Evolutionary conservation across 1,140 invertebrate species (phyloP).

Genomic region (Drosophila teissieri): DNA sequence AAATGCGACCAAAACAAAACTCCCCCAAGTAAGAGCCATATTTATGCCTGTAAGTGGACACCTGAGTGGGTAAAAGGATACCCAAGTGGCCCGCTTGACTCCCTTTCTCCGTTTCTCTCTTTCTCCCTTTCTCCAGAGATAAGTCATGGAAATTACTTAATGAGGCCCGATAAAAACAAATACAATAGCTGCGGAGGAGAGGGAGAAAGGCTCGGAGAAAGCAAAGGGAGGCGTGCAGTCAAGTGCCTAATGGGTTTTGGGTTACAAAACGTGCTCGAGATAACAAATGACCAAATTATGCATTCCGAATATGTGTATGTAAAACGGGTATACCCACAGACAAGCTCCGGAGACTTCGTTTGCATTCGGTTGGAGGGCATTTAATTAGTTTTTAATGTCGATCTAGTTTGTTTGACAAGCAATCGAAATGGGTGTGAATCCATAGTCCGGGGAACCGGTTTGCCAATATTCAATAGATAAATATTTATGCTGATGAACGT

Average conservation of each 20-base stretch:
- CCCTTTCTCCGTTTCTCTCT: conserved; percentile 21
- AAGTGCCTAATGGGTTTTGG: conserved; percentile 80
- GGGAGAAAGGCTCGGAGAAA: conserved; percentile 16
- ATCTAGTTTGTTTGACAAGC: conserved; percentile 81
- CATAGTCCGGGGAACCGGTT: conserved; percentile 34
- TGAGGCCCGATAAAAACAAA: conserved; percentile 72
- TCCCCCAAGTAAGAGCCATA: conserved; percentile 49
- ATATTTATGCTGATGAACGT: conserved; percentile 48
- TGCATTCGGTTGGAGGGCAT: conserved; percentile 57
- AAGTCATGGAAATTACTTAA: conserved; percentile 78
- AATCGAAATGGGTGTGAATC: conserved; percentile 65
- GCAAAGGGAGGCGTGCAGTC: conserved; percentile 41
- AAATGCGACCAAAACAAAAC: conserved; percentile 75
- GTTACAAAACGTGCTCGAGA: conserved; percentile 76
- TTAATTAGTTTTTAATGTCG: conserved; percentile 82
- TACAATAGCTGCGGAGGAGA: conserved; percentile 8
- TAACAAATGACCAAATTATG: conserved; percentile 78
- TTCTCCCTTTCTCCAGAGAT: conserved; percentile 50
- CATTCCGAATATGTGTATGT: conserved; percentile 43
- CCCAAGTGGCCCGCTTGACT: conserved; percentile 56
- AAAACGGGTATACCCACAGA: conserved; percentile 40
- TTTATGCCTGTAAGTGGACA: conserved; percentile 71
- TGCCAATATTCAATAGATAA: conserved; percentile 44
- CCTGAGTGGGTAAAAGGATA: conserved; percentile 52
- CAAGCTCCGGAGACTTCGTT: conserved; percentile 20